These are phyloP conservation scores for Prolemur simus DNA, from an alignment of 2,113 vertebrate species.

Conservation along the genomic window DNA sequence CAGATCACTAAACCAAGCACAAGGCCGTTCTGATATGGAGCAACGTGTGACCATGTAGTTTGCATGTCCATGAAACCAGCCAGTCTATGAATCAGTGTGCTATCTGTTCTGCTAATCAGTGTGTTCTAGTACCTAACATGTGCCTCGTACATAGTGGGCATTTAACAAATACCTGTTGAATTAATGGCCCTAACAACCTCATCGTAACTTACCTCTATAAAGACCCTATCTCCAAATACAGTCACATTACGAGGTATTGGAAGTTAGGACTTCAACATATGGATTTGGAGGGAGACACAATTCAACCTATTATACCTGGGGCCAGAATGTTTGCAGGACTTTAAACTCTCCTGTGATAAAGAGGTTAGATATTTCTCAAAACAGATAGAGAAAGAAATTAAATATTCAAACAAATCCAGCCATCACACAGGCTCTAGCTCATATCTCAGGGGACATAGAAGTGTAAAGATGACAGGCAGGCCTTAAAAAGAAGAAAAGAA, in stretches of 20 bases:
- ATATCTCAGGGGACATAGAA: background rate
- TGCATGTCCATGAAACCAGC: background rate
- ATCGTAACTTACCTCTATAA: background rate
- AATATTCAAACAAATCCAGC: background rate
- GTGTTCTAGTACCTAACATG: background rate
- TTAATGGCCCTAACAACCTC: background rate
- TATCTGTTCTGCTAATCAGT: background rate
- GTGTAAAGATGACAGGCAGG: background rate
- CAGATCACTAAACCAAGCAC: background rate
- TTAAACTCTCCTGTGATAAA: background rate
- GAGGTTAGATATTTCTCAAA: background rate
- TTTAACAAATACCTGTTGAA: background rate
- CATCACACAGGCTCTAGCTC: background rate
- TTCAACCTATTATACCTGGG: background rate
- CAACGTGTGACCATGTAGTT: background rate
- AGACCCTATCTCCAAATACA: background rate
- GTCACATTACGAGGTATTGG: background rate
- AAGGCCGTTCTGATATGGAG: background rate
- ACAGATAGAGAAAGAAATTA: background rate
- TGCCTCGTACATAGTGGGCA: background rate
- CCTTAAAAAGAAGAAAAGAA: background rate
- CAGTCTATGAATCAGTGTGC: no score
- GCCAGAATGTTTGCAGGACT: background rate
- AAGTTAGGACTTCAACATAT: background rate
- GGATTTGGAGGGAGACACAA: background rate